Evolutionary conservation across 2,113 vertebrate species (phyloP), one percentile per base, ranked within the genome.

Genomic region (Pterocles orientalis): DNA sequence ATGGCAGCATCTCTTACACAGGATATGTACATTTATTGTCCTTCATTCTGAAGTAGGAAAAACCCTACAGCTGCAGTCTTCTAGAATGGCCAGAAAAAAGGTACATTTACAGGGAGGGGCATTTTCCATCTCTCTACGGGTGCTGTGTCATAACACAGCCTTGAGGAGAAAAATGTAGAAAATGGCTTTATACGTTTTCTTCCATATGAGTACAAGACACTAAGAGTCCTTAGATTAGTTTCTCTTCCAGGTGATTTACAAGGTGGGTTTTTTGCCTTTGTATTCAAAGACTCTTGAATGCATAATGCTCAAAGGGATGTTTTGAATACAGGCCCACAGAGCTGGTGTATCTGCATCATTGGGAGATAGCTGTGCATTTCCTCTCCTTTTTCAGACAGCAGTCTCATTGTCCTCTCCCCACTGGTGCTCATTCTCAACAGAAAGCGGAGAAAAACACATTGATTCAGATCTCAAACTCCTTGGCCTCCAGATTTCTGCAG

Each of bases 291-390:
- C 9, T 45, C 31, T 17, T 60, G 31, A 20, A 29, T 1, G 4
- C 31, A 4, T 31, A 36, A 31, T 50, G 25, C 34, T 72, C 25
- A 41, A 25, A 65, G 12, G 24, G 15, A 6, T 45, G 31, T 36
- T 72, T 58, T 48, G 65, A 28, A 4, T 47, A 20, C 70, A 73
- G 53, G 7, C 28, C 17, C 15, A 1, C 48, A 45, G 50, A 70
- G 17, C 8, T 3, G 2, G 5, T 15, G 36, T 48, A 26, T 41
- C 13, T 4, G 1, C 5, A 4, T 7, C 54, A n/a, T 0, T 3
- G 61, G 47, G 18, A 58, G 31, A 34, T 2, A 86, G 18, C n/a
- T 4, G 3, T 5, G 28, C 0, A 0, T 10, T 72, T 58, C 26
- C 13, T 24, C 18, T 70, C 24, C 48, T 41, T 39, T 41, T 60